Evolutionary conservation across 2,888 invertebrate species (phyloP).

Genomic region (Watsonalla binaria): DNA sequence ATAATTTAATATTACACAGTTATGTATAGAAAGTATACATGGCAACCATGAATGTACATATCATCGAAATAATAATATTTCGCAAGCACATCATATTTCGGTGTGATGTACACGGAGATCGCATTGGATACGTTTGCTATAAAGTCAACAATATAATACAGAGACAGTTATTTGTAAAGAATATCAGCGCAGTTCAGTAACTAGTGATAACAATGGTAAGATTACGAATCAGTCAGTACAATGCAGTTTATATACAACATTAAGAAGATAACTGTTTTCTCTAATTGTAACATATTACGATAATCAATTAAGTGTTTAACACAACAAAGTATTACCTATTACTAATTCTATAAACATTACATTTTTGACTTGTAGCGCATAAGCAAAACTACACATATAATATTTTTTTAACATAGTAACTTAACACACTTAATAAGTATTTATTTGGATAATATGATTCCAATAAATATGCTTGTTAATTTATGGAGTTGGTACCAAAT

Average conservation of each 20-base stretch:
- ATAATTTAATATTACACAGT: constrained; percentile 36
- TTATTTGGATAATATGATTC: background rate
- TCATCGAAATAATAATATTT: background rate
- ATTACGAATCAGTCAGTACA: constrained; percentile 53
- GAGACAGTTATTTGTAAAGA: constrained; percentile 62
- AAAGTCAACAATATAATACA: constrained; percentile 52
- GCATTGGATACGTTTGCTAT: constrained; percentile 56
- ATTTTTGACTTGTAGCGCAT: background rate
- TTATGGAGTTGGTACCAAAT: background rate
- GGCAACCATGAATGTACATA: constrained; percentile 35
- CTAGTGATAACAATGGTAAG: constrained; percentile 36
- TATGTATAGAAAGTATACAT: constrained; percentile 31
- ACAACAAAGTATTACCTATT: constrained; percentile 38
- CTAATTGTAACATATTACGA: constrained; percentile 2
- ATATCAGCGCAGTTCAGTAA: constrained; percentile 52
- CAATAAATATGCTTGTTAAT: background rate
- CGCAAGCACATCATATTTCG: background rate
- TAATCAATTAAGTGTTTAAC: constrained; percentile 39
- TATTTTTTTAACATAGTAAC: too few relatives aligned
- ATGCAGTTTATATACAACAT: constrained; percentile 17
- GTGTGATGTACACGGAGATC: constrained; percentile 28
- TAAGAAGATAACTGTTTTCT: constrained; percentile 1
- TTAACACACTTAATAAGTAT: too few relatives aligned
- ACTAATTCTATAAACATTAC: constrained; percentile 9
- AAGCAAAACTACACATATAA: background rate